A percentile compares a stretch with the other conserved stretches of the same genome.
phyloP scores from a whole-genome alignment of 2,797 vertebrate species.

The Clarias platycephalus region DNA sequence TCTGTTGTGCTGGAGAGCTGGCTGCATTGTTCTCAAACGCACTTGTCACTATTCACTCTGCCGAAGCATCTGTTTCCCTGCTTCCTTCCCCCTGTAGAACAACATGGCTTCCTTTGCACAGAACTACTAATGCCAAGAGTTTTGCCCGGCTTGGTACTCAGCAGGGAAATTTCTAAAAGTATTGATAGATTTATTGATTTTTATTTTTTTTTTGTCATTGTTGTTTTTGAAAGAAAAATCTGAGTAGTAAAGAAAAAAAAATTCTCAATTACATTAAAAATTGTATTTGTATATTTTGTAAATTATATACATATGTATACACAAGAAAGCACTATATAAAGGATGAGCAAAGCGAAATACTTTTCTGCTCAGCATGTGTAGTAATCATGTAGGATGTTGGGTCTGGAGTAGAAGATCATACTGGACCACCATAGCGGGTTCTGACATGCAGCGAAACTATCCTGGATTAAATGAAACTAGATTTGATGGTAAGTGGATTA shows the following conservation, averaged over 20 bases:
- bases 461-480: conserved; percentile 56
- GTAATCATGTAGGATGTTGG: neutral
- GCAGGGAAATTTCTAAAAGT: conserved; percentile 25
- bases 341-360: neutral
- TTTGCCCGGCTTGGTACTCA: conserved; percentile 22
- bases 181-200: conserved; percentile 57
- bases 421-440: conserved; percentile 38
- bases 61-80: conserved; percentile 82
- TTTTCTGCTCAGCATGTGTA: neutral
- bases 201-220: conserved; percentile 46
- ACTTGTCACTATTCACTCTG: conserved; percentile 74
- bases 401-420: conserved; percentile 39
- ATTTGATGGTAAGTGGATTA: conserved; percentile 79
- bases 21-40: conserved; percentile 65
- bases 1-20: conserved; percentile 60
- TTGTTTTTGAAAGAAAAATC: conserved; percentile 16
- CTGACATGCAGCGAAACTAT: conserved; percentile 52
- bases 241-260: conserved; percentile 1
- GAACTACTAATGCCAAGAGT: conserved; percentile 43
- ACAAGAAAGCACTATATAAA: neutral
- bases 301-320: no score
- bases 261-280: neutral
- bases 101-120: conserved; percentile 71
- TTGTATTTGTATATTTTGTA: neutral
- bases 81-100: conserved; percentile 83